Evolutionary conservation across 2,888 invertebrate genomes (phyloP).

Genomic region (Tipula lateralis): DNA sequence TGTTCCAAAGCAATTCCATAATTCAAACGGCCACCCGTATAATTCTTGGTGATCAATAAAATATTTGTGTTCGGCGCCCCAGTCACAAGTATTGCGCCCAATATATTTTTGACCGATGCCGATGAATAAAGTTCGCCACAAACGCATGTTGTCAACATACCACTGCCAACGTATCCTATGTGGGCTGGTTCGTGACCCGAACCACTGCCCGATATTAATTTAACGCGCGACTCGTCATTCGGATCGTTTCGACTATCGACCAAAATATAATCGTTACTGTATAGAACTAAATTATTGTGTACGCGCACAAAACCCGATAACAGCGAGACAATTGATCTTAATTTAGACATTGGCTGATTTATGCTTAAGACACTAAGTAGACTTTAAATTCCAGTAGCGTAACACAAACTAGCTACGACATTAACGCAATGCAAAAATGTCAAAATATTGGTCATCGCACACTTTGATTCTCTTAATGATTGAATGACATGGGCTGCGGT

Average conservation of each 20-base stretch:
- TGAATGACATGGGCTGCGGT: no score
- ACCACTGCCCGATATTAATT: slow-evolving; percentile 70
- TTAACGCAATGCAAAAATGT: no score
- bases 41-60: slow-evolving; percentile 69
- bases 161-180: slow-evolving; percentile 69
- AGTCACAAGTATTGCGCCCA: not conserved
- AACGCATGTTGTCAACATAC: slow-evolving; percentile 74
- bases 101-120: slow-evolving; percentile 64
- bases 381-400: no score
- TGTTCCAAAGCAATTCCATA: slow-evolving; percentile 77
- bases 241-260: slow-evolving; percentile 39
- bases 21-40: slow-evolving; percentile 72
- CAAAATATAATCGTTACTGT: slow-evolving; percentile 30
- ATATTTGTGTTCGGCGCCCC: slow-evolving; percentile 50
- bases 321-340: not conserved
- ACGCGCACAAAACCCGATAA: not conserved
- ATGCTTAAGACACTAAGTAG: no score
- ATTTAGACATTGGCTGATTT: not conserved
- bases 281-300: not conserved
- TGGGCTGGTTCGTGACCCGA: slow-evolving; percentile 73
- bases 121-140: slow-evolving; percentile 73
- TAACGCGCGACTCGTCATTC: slow-evolving; percentile 47
- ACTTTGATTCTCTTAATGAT: no score
- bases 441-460: no score
- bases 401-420: no score